Base-by-base conservation (phyloP, 2,113 vertebrate species). In the Narcine bancroftii region DNA sequence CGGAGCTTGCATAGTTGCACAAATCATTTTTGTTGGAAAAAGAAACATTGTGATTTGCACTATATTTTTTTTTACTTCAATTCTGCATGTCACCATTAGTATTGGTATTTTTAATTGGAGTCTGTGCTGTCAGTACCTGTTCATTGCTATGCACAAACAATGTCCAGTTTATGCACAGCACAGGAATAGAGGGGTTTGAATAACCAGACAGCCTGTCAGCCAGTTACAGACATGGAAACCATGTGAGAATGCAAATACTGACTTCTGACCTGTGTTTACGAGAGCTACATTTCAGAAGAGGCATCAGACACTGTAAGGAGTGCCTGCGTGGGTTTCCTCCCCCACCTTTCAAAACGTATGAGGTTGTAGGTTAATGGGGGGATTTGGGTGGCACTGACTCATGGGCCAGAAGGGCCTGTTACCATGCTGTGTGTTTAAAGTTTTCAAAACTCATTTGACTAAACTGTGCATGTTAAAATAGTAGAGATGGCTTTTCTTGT, bases 281-380 rank as follows among this genome's bases (percentile, higher is more conserved):
- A 89, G 56, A 89, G 15, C 19, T 33, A 42, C 24, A 42, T 89
- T 89, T 89, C 56, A 89, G 65, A 89, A 89, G 36, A 89, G 19
- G n/a, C 83, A 89, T 65, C 85, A n/a, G n/a, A n/a, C n/a, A n/a
- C n/a, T n/a, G n/a, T n/a, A n/a, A n/a, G n/a, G n/a, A n/a, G n/a
- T n/a, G n/a, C n/a, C n/a, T n/a, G n/a, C n/a, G n/a, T n/a, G n/a
- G n/a, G n/a, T n/a, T n/a, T n/a, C n/a, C n/a, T n/a, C n/a, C n/a
- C n/a, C n/a, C n/a, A n/a, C n/a, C n/a, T n/a, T n/a, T n/a, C n/a
- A n/a, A n/a, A n/a, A n/a, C n/a, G n/a, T n/a, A n/a, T n/a, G n/a
- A n/a, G n/a, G n/a, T n/a, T n/a, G n/a, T n/a, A n/a, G n/a, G n/a
- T n/a, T n/a, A n/a, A n/a, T n/a, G n/a, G n/a, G n/a, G n/a, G n/a